A percentile compares a stretch with the other conserved stretches of the same genome.
Conservation (phyloP, 1,140 invertebrate genomes). For the Pogonomyrmex barbatus region DNA sequence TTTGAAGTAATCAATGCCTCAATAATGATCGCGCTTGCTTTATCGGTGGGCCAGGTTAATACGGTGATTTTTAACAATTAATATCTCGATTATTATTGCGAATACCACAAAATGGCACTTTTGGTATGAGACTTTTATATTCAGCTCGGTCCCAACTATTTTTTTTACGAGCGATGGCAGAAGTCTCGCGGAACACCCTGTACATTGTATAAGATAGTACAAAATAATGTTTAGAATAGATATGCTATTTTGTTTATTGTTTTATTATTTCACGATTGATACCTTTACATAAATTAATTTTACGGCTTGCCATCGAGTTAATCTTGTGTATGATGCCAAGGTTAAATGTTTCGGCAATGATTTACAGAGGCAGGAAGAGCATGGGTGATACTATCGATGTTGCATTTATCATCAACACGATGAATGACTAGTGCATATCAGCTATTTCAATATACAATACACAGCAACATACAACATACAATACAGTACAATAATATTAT, state of each 20-base stretch:
- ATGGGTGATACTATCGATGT: constrained; percentile 72
- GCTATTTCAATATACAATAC: not conserved
- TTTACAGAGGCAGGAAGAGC: constrained; percentile 72
- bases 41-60: too few relatives aligned
- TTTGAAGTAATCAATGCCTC: not conserved
- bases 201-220: not conserved
- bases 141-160: too few relatives aligned
- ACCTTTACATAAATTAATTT: constrained; percentile 48
- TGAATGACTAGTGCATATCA: constrained; percentile 43
- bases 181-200: not conserved
- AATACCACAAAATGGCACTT: too few relatives aligned
- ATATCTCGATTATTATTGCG: too few relatives aligned
- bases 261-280: not conserved
- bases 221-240: not conserved
- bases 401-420: constrained; percentile 71
- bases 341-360: constrained; percentile 81
- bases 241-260: not conserved
- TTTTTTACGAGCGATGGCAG: too few relatives aligned
- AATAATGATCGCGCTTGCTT: too few relatives aligned
- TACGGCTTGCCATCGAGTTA: constrained; percentile 9
- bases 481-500: not conserved
- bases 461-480: too few relatives aligned
- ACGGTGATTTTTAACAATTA: too few relatives aligned
- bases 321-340: constrained; percentile 50
- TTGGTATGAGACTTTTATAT: too few relatives aligned